Evolutionary conservation across 2,797 vertebrate genomes (phyloP), one percentile per base, ranked within the genome.

Genomic region (Etheostoma nigrum): DNA sequence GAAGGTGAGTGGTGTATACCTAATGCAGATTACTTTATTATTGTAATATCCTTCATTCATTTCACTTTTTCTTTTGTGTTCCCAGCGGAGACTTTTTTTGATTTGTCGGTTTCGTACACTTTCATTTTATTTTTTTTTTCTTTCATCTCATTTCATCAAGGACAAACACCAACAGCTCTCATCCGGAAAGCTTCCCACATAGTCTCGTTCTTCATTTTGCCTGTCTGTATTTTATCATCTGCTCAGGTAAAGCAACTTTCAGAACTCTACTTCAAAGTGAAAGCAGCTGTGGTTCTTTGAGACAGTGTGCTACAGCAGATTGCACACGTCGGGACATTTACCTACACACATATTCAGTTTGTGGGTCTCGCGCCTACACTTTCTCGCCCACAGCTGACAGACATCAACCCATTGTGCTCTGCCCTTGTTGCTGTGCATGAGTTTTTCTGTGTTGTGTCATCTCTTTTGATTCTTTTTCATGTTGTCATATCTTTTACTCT

Each of bases 1-100:
- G 94, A 95, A 94, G 93, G 94, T 95, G 71, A 91, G 94, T 83
- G 36, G 13, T 78, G 68, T 55, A 42, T 9, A 14, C 36, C 10
- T 40, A 40, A 40, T 80, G 5, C 23, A 72, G 23, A 72, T 48
- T 70, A 23, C 54, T 6, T 49, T 25, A 6, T 67, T 42, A 42
- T 67, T 48, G 6, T 40, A 42, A 53, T 45, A 53, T 75, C 30
- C 36, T 76, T 78, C 75, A 78, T 78, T 76, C 67, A 79, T 86
- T 79, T 73, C 27, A 63, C 45, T 48, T 73, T 82, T 79, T 54
- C 42, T 78, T 86, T 81, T 64, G 6, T 42, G 21, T 57, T 61
- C 58, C 63, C 54, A 52, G 52, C 53, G 14, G 18, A 63, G 61
- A 36, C 27, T 63, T 40, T 11, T 68, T 40, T 63, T 63, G 4